phyloP scores from a whole-genome alignment of 1,140 invertebrate genomes.

The Lanistes nyassanus region DNA sequence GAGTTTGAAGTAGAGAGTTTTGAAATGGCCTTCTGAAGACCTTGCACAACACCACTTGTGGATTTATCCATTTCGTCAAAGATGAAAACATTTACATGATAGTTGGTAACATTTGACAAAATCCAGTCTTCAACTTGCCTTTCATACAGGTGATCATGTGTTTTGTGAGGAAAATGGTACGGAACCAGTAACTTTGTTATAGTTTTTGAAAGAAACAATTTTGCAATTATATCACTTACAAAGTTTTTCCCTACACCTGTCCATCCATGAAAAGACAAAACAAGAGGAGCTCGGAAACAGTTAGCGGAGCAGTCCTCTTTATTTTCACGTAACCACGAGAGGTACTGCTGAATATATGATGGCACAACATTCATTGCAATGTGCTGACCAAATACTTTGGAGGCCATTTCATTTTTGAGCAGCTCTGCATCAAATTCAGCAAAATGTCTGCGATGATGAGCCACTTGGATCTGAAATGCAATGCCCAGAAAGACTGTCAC shows the following conservation, averaged over 20 bases:
- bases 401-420: slow-evolving; percentile 41
- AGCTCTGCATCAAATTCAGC: slow-evolving; percentile 31
- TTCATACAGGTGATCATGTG: slow-evolving; percentile 36
- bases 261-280: slow-evolving; percentile 61
- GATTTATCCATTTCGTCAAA: slow-evolving; percentile 63
- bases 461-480: slow-evolving; percentile 2
- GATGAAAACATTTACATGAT: slow-evolving; percentile 51
- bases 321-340: background rate
- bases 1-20: slow-evolving; percentile 33
- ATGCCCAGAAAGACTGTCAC: background rate
- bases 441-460: slow-evolving; percentile 5
- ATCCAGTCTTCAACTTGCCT: slow-evolving; percentile 44
- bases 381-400: slow-evolving; percentile 60
- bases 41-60: slow-evolving; percentile 37
- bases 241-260: slow-evolving; percentile 62
- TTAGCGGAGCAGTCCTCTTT: background rate
- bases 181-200: slow-evolving; percentile 47
- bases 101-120: slow-evolving; percentile 47
- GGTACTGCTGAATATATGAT: slow-evolving; percentile 33
- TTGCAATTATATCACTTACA: slow-evolving; percentile 48
- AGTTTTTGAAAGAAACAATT: slow-evolving; percentile 39
- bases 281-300: slow-evolving; percentile 29
- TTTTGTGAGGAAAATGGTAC: slow-evolving; percentile 46
- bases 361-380: slow-evolving; percentile 49
- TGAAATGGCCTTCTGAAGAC: slow-evolving; percentile 38